Conservation (phyloP, 2,113 vertebrate genomes). For the Percina caprodes region DNA sequence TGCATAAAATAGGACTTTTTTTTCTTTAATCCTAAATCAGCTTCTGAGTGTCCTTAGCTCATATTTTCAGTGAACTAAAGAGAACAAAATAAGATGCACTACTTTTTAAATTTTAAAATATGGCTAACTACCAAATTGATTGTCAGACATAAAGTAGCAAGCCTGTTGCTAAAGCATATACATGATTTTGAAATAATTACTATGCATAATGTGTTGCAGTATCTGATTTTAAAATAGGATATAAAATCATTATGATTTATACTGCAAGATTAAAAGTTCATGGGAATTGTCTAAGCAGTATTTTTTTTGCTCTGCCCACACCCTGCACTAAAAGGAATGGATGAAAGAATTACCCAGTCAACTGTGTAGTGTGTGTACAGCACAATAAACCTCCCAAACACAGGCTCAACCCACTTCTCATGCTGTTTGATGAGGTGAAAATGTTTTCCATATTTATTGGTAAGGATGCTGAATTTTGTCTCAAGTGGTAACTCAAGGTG, state of each 20-base stretch:
- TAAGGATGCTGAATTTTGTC: too few species aligned
- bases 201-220: fast-evolving
- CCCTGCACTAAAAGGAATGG: background rate
- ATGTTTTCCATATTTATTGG: background rate
- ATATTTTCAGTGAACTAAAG: background rate
- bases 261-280: background rate
- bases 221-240: constrained; percentile 6
- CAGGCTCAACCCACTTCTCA: background rate
- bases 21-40: constrained; percentile 3
- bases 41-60: background rate
- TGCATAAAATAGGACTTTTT: background rate
- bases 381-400: background rate
- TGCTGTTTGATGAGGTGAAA: background rate
- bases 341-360: background rate
- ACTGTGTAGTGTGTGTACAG: constrained; percentile 31
- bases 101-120: background rate
- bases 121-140: background rate
- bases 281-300: background rate
- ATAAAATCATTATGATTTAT: background rate
- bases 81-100: background rate
- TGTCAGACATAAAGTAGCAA: background rate
- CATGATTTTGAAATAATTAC: background rate
- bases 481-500: background rate
- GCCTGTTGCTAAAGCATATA: background rate
- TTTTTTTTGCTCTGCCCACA: background rate